These are phyloP conservation scores for Triplophysa siluroides DNA, from an alignment of 2,113 vertebrate species.

Conservation along the genomic window DNA sequence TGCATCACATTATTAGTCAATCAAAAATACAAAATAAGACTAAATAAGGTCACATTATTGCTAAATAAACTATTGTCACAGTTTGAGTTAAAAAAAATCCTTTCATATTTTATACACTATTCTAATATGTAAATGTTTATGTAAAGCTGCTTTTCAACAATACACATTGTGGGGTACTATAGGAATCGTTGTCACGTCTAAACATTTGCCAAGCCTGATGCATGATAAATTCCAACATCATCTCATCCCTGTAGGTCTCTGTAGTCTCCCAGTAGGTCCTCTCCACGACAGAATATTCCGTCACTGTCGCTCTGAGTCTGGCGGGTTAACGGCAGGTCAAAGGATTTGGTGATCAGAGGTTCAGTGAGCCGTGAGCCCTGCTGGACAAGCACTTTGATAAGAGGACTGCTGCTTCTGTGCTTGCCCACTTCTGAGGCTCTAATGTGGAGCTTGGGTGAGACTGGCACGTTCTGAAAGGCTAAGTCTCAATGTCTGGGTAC, in stretches of 20 bases:
- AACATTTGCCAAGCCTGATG: neutral
- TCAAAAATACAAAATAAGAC: too few relatives aligned
- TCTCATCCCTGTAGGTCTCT: constrained; percentile 5
- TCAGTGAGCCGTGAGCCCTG: constrained; percentile 58
- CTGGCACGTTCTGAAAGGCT: constrained; percentile 74
- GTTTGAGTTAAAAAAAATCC: too few relatives aligned
- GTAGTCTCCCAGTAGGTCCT: constrained; percentile 66
- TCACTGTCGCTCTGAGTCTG: constrained; percentile 67
- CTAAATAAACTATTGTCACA: too few relatives aligned
- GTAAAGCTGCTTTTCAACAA: too few relatives aligned
- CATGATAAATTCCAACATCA: constrained; percentile 13
- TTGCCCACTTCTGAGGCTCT: constrained; percentile 59
- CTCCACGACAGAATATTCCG: constrained; percentile 69
- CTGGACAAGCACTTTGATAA: constrained; percentile 71
- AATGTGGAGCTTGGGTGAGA: constrained; percentile 71
- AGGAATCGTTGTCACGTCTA: neutral
- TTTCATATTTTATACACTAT: too few relatives aligned
- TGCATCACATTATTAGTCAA: too few relatives aligned
- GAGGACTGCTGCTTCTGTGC: constrained; percentile 70
- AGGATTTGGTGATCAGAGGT: constrained; percentile 64
- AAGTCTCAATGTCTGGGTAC: constrained; percentile 71
- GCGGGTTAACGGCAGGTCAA: constrained; percentile 67
- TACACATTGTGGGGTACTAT: neutral
- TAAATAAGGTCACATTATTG: too few relatives aligned
- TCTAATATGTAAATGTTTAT: too few relatives aligned